phyloP scores from a whole-genome alignment of 2,888 invertebrate genomes.

The Drosophila mercatorum region DNA sequence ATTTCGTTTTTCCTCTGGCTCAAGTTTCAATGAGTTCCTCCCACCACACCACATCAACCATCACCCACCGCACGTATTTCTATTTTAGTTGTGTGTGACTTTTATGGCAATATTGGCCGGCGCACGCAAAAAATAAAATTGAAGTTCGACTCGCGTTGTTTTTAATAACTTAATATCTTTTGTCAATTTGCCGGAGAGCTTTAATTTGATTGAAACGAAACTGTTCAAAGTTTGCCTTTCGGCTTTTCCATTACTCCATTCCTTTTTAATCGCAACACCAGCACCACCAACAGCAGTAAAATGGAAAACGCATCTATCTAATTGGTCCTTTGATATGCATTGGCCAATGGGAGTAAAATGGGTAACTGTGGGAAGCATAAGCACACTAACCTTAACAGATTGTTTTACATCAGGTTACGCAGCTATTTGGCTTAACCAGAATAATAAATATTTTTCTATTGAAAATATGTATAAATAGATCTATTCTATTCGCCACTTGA shows the following conservation, averaged over 20 bases:
- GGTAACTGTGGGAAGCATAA: background rate
- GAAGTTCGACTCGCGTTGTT: slow-evolving; percentile 43
- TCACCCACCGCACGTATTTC: slow-evolving; percentile 4
- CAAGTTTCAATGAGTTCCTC: slow-evolving; percentile 55
- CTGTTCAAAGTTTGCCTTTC: slow-evolving; percentile 52
- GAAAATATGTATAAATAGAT: no score
- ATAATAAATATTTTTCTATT: background rate
- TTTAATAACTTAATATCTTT: slow-evolving; percentile 77
- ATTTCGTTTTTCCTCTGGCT: slow-evolving; percentile 36
- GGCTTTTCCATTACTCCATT: slow-evolving; percentile 48
- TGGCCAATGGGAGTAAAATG: background rate
- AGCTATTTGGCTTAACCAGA: background rate
- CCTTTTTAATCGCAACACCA: slow-evolving; percentile 7
- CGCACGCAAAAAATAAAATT: slow-evolving; percentile 7
- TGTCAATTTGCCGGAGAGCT: slow-evolving; percentile 57
- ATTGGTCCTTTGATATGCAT: background rate
- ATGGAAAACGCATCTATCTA: slow-evolving; percentile 19
- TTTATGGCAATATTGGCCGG: slow-evolving; percentile 42
- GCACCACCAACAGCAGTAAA: background rate
- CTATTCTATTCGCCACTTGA: no score
- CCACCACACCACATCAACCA: background rate
- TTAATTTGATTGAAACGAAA: slow-evolving; percentile 73
- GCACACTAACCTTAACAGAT: background rate
- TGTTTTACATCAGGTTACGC: background rate
- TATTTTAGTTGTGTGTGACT: slow-evolving; percentile 53